Conservation (phyloP, 2,113 vertebrate species). For the Eulemur macaco region DNA sequence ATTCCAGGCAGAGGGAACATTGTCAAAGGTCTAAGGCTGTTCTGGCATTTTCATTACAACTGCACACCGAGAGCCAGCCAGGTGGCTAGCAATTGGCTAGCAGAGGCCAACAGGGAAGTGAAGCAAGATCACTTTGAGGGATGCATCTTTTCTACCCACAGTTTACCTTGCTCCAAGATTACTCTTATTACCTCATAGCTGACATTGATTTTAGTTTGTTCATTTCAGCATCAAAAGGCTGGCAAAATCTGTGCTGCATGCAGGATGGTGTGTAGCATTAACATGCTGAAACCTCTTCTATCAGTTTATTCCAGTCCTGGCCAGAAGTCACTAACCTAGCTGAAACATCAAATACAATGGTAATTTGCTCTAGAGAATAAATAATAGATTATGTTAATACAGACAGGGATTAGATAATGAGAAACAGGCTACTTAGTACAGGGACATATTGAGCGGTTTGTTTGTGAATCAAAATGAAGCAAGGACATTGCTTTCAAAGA, state of each 20-base stretch:
- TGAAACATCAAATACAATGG: not conserved
- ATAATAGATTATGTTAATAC: not conserved
- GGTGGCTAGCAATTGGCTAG: too few species aligned
- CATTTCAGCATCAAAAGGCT: not conserved
- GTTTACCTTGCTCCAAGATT: not conserved
- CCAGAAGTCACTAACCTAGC: not conserved
- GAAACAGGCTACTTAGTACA: not conserved
- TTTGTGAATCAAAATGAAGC: not conserved
- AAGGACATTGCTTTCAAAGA: not conserved
- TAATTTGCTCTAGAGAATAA: not conserved
- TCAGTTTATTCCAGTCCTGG: not conserved
- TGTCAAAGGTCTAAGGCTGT: not conserved
- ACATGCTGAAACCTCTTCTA: not conserved
- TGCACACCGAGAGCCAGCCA: not conserved
- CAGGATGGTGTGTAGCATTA: not conserved
- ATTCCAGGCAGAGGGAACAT: not conserved
- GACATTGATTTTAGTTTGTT: conserved; percentile 3
- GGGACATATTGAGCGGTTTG: not conserved
- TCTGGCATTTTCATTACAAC: not conserved
- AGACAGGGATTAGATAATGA: not conserved
- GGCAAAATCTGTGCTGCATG: not conserved
- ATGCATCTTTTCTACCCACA: not conserved
- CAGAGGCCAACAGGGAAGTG: rapidly evolving
- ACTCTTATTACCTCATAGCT: not conserved
- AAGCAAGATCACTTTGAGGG: rapidly evolving